Percentiles rank a stretch among this genome's conserved stretches.
Evolutionary conservation across 2,797 vertebrate species (phyloP).

Genomic region (Rousettus madagascariensis): DNA sequence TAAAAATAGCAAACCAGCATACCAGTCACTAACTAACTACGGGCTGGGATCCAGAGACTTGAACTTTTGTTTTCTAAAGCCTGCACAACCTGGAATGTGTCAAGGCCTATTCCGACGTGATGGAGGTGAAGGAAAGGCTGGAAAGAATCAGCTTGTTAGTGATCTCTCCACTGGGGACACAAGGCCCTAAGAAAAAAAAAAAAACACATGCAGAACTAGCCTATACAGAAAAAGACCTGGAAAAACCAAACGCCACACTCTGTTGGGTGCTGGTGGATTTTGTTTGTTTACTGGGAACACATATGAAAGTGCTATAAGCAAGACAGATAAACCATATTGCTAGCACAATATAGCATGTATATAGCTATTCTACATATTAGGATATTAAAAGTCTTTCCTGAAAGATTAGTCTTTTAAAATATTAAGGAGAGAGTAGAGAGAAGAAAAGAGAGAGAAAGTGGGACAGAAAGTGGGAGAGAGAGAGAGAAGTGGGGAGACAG

Average conservation of each 20-base stretch:
- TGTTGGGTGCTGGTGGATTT: neutral
- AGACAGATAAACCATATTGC: neutral
- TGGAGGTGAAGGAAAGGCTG: slow-evolving; percentile 6
- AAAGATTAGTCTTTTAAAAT: slow-evolving; percentile 21
- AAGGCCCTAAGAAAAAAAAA: neutral
- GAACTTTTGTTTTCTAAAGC: slow-evolving; percentile 40
- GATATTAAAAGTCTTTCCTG: neutral
- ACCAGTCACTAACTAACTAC: slow-evolving; percentile 27
- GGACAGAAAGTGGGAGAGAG: neutral
- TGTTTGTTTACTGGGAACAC: neutral
- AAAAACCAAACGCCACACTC: neutral
- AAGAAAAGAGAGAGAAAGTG: neutral
- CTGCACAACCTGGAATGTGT: slow-evolving; percentile 1
- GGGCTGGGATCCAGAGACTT: neutral
- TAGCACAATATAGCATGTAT: neutral
- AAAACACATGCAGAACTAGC: slow-evolving; percentile 1
- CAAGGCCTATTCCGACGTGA: neutral
- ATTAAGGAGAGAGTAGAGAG: neutral
- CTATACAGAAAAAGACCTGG: neutral
- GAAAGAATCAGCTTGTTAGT: neutral
- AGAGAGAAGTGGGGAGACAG: neutral
- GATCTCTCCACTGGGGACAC: neutral
- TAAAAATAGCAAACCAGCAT: slow-evolving; percentile 51
- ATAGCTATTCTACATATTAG: neutral
- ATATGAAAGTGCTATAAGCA: neutral